Evolutionary conservation across 2,888 invertebrate genomes (phyloP).

Genomic region (Macaria notata): DNA sequence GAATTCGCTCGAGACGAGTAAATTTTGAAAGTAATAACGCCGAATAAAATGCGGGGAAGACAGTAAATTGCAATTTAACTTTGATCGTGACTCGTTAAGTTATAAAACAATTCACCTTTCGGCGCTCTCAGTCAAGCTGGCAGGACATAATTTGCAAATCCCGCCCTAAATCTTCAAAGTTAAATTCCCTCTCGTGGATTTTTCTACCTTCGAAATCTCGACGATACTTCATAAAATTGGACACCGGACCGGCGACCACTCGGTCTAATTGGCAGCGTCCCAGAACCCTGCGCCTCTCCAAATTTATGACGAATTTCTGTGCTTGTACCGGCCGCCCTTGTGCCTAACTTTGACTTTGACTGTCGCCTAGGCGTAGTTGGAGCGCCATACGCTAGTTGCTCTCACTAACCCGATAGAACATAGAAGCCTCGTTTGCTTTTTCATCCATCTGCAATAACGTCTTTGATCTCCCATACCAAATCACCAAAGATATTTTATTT

Average conservation of each 20-base stretch:
- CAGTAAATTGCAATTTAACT: constrained; percentile 28
- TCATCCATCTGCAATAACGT: not conserved
- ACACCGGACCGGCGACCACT: constrained; percentile 40
- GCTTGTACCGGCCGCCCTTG: constrained; percentile 23
- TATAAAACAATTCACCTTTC: constrained; percentile 25
- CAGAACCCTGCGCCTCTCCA: constrained; percentile 45
- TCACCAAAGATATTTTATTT: too few relatives aligned
- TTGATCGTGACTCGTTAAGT: constrained; percentile 27
- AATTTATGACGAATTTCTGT: constrained; percentile 48
- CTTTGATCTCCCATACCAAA: too few relatives aligned
- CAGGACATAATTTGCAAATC: constrained; percentile 29
- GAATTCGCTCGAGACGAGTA: constrained; percentile 24
- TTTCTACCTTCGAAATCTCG: constrained; percentile 36
- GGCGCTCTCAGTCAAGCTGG: constrained; percentile 20
- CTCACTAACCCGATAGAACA: not conserved
- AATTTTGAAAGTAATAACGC: constrained; percentile 25
- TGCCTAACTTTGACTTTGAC: constrained; percentile 26
- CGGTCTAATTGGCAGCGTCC: constrained; percentile 53
- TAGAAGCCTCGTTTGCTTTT: not conserved
- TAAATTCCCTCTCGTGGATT: constrained; percentile 32
- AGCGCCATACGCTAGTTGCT: constrained; percentile 1
- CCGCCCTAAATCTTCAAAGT: constrained; percentile 31
- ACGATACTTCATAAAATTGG: constrained; percentile 40
- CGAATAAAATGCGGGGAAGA: constrained; percentile 20
- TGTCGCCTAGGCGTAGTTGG: constrained; percentile 8